Evolutionary conservation across 2,888 invertebrate genomes (phyloP).

Genomic region (Tenthredo livida): DNA sequence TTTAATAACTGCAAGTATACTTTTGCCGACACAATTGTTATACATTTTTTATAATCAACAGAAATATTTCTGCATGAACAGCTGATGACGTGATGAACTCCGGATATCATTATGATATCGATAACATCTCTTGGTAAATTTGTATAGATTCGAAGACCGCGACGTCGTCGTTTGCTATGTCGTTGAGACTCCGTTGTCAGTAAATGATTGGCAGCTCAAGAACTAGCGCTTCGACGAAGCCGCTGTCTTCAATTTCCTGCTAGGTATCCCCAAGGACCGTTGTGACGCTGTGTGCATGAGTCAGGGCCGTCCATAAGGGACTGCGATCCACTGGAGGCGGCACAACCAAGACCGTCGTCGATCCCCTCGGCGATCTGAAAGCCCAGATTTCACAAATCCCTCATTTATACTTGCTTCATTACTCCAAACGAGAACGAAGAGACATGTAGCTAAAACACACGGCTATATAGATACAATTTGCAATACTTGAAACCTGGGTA

Average conservation of each 20-base stretch:
- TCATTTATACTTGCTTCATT: conserved; percentile 7
- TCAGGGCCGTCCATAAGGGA: conserved; percentile 90
- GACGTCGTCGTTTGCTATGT: conserved; percentile 8
- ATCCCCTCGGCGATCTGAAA: conserved; percentile 72
- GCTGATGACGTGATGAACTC: not conserved
- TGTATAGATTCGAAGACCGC: conserved; percentile 33
- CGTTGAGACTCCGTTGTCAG: conserved; percentile 69
- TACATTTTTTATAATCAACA: not conserved
- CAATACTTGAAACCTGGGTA: conserved; percentile 10
- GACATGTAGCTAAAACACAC: not conserved
- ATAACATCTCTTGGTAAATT: conserved; percentile 18
- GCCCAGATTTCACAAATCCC: conserved; percentile 12
- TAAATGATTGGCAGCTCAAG: conserved; percentile 82
- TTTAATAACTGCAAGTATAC: not conserved
- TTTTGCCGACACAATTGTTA: not conserved
- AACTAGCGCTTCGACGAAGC: conserved; percentile 81
- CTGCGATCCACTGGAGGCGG: conserved; percentile 82
- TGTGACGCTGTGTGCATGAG: conserved; percentile 84
- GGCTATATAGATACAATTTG: not conserved
- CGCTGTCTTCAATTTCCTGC: conserved; percentile 80
- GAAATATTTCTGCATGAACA: too few relatives aligned
- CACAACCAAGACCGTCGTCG: conserved; percentile 69
- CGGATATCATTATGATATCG: conserved; percentile 8
- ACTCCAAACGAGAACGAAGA: not conserved
- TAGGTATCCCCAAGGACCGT: conserved; percentile 79